A percentile compares a stretch with the other conserved stretches of the same genome.
phyloP scores from a whole-genome alignment of 2,888 invertebrate species.

The Mesorhabditis spiculigera region DNA sequence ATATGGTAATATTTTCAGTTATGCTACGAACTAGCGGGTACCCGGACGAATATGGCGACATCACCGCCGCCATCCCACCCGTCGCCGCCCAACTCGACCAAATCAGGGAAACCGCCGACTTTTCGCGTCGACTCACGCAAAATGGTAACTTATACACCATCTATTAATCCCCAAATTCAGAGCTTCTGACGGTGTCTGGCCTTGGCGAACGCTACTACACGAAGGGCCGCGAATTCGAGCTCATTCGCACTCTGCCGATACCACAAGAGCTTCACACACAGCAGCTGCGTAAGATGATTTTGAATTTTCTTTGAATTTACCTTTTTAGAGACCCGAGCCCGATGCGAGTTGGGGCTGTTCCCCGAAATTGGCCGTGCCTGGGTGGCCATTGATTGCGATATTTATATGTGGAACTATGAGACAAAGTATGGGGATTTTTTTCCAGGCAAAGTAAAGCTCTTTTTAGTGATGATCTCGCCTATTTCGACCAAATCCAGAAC shows the following conservation, averaged over 20 bases:
- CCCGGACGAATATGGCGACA: not conserved
- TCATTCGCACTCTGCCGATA: conserved; percentile 30
- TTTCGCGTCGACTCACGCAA: conserved; percentile 28
- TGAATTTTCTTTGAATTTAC: not conserved
- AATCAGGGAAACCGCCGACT: conserved; percentile 26
- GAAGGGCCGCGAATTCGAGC: conserved; percentile 33
- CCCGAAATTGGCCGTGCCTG: conserved; percentile 92
- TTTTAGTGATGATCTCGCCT: conserved; percentile 81
- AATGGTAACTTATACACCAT: conserved; percentile 10
- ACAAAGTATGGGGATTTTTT: conserved; percentile 67
- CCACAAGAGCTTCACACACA: conserved; percentile 48
- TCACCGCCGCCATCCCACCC: not conserved
- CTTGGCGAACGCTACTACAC: conserved; percentile 35
- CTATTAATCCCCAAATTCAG: conserved; percentile 8
- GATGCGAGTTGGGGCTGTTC: conserved; percentile 94
- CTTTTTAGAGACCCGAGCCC: conserved; percentile 83
- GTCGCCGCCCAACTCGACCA: conserved; percentile 28
- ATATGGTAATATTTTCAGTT: no score
- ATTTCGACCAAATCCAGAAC: conserved; percentile 90
- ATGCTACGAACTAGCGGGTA: no score
- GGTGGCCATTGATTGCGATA: conserved; percentile 94
- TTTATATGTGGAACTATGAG: conserved; percentile 96
- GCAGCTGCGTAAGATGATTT: conserved; percentile 40
- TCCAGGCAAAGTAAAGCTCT: not conserved
- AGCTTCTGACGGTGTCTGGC: conserved; percentile 36